Conservation (phyloP, 2,797 vertebrate species). For the Alfaro cultratus region DNA sequence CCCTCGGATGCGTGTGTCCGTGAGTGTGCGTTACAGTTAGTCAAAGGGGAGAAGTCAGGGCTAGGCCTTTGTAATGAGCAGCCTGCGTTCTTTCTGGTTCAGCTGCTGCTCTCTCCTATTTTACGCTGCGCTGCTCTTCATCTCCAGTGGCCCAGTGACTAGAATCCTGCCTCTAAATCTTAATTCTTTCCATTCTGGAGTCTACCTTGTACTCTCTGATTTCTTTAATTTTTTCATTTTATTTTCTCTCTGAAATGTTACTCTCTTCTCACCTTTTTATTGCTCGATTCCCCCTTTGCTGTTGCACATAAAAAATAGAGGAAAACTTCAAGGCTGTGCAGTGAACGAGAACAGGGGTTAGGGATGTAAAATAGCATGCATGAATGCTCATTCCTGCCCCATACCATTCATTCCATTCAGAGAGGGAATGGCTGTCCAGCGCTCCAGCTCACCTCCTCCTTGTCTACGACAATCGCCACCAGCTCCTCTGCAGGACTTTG, state of each 20-base stretch:
- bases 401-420: constrained; percentile 84
- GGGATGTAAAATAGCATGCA: constrained; percentile 72
- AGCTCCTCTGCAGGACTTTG: constrained; percentile 59
- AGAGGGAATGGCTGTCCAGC: constrained; percentile 58
- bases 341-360: constrained; percentile 21
- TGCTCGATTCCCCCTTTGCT: constrained; percentile 4
- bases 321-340: constrained; percentile 34
- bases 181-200: constrained; percentile 21
- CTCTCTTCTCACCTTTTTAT: constrained; percentile 6
- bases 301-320: constrained; percentile 17
- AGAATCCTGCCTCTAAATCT: constrained; percentile 62
- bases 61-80: constrained; percentile 83
- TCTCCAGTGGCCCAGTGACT: constrained; percentile 75
- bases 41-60: constrained; percentile 75
- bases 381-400: constrained; percentile 79
- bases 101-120: constrained; percentile 83
- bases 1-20: constrained; percentile 31
- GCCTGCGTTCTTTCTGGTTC: constrained; percentile 84
- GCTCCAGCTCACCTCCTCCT: constrained; percentile 46
- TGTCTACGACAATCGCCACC: constrained; percentile 42
- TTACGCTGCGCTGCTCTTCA: constrained; percentile 83
- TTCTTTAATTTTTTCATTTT: not conserved
- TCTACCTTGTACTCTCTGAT: constrained; percentile 19
- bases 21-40: constrained; percentile 58
- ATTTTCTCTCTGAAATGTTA: constrained; percentile 10